Percentiles rank a stretch among this genome's conserved stretches.
Conservation (phyloP, 2,888 invertebrate species). For the Unio delphinus region DNA sequence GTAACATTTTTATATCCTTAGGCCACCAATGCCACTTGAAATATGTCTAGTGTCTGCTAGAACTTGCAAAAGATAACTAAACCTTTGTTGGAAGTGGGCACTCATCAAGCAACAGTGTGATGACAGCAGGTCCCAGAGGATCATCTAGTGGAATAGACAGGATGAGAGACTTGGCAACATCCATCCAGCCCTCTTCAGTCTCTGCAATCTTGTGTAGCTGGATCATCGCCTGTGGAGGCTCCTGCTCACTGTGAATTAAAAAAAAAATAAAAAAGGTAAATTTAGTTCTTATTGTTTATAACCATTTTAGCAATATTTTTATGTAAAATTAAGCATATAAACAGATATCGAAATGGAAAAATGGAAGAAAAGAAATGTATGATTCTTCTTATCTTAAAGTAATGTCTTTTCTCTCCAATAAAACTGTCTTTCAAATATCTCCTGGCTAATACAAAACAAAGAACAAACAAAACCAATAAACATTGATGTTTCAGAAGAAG, state of each 20-base stretch:
- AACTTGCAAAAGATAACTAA: neutral
- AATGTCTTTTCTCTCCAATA: no score
- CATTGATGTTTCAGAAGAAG: no score
- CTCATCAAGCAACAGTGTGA: slow-evolving; percentile 89
- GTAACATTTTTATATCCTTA: neutral
- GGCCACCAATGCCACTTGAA: neutral
- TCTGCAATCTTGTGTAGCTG: slow-evolving; percentile 86
- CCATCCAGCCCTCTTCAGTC: slow-evolving; percentile 83
- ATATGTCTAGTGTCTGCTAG: neutral
- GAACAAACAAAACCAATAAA: no score
- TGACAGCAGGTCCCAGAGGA: slow-evolving; percentile 89
- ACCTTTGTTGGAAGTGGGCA: slow-evolving; percentile 92
- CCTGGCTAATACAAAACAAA: no score
- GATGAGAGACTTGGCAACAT: slow-evolving; percentile 87
- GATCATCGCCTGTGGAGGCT: slow-evolving; percentile 87
- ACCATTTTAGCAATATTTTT: no score
- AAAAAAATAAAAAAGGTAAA: neutral
- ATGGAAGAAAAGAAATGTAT: no score
- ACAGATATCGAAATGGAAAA: no score
- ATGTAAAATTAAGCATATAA: no score
- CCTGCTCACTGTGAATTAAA: slow-evolving; percentile 80
- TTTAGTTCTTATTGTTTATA: no score
- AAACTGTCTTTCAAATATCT: no score
- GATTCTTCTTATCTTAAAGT: no score
- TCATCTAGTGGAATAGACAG: slow-evolving; percentile 85